These are phyloP conservation scores for Varroa destructor DNA, from an alignment of 1,140 invertebrate species.

Conservation along the genomic window DNA sequence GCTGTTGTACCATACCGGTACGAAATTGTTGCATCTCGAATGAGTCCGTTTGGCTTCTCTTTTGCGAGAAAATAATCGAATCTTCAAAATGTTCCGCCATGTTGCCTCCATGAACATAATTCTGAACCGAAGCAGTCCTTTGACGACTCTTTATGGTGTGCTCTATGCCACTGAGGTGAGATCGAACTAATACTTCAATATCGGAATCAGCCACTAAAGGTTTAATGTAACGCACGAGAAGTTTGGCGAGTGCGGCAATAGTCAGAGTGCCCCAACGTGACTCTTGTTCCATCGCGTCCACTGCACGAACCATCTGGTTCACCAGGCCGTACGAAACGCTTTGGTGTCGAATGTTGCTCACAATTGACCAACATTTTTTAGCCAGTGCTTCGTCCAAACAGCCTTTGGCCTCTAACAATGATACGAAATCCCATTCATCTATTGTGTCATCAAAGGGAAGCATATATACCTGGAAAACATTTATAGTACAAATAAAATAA, in stretches of 20 bases:
- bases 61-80: background rate
- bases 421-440: background rate
- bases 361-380: background rate
- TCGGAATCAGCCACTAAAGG: background rate
- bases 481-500: background rate
- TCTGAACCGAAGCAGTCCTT: background rate
- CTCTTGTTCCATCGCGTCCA: constrained; percentile 11
- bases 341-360: background rate
- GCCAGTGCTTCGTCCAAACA: background rate
- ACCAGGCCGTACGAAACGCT: background rate
- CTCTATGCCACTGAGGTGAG: background rate
- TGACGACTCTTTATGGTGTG: background rate
- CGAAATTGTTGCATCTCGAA: background rate
- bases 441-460: constrained; percentile 10
- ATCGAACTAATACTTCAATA: background rate
- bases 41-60: background rate
- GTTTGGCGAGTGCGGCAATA: background rate
- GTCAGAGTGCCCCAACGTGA: background rate
- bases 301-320: background rate
- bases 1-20: background rate
- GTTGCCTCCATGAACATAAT: background rate
- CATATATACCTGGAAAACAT: constrained; percentile 8
- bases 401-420: background rate
- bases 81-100: constrained; percentile 21
- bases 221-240: background rate